Percentiles rank a stretch among this genome's conserved stretches.
These are phyloP conservation scores for Scomberomorus guttatus DNA, from an alignment of 2,797 vertebrate genomes.

Conservation along the genomic window DNA sequence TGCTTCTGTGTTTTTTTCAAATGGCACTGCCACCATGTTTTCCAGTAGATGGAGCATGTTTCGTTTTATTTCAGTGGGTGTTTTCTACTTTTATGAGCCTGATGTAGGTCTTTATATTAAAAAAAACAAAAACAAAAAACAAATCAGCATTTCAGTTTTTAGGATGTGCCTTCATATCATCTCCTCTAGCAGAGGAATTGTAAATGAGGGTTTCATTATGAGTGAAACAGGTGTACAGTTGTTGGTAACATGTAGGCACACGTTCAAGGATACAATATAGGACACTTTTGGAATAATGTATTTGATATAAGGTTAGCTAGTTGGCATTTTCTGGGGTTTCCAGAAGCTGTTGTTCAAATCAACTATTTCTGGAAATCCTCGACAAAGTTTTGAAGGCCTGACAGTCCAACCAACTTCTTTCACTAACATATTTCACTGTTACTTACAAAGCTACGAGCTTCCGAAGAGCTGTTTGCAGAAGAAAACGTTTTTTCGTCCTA, in stretches of 20 bases:
- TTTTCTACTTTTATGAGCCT: conserved; percentile 76
- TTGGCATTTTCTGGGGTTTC: conserved; percentile 9
- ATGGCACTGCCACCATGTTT: conserved; percentile 60
- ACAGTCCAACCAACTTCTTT: not conserved
- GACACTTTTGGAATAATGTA: conserved; percentile 42
- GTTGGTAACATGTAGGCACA: conserved; percentile 25
- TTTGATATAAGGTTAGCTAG: conserved; percentile 25
- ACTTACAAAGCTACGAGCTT: conserved; percentile 13
- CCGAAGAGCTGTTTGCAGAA: conserved; percentile 24
- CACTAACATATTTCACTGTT: not conserved
- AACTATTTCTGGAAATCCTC: conserved; percentile 31
- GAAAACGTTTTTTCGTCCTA: conserved; percentile 19
- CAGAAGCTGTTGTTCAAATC: conserved; percentile 7
- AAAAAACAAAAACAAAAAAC: conserved; percentile 2
- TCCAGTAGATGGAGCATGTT: conserved; percentile 63
- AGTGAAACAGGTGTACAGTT: conserved; percentile 32
- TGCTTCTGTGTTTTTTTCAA: conserved; percentile 34
- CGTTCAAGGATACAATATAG: conserved; percentile 17
- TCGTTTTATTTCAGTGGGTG: conserved; percentile 45
- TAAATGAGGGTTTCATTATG: conserved; percentile 70
- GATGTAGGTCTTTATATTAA: conserved; percentile 59
- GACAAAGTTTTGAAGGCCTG: not conserved
- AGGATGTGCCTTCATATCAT: conserved; percentile 82
- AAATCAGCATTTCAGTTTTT: conserved; percentile 62
- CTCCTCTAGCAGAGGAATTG: conserved; percentile 65